Conservation (phyloP, 2,113 vertebrate genomes). For the Ptyas mucosa region DNA sequence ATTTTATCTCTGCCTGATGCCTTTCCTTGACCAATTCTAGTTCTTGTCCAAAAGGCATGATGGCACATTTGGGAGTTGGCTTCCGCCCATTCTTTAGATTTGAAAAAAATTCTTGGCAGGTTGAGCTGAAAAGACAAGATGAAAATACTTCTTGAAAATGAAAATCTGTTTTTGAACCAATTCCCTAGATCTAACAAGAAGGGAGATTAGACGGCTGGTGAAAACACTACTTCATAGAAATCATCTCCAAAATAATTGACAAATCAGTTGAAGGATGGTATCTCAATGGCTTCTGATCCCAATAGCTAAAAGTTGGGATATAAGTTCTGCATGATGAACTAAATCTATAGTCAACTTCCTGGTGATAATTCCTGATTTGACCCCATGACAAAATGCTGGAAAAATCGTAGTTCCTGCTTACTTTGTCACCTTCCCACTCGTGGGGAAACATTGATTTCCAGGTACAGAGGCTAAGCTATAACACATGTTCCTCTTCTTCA, state of each 20-base stretch:
- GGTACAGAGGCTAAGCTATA: background rate
- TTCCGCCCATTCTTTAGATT: slow-evolving; percentile 32
- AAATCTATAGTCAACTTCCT: background rate
- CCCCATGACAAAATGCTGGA: background rate
- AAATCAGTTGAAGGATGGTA: background rate
- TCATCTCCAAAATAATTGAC: background rate
- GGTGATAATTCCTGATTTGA: background rate
- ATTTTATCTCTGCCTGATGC: slow-evolving; percentile 25
- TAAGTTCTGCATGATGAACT: background rate
- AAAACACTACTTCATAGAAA: background rate
- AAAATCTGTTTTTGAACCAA: slow-evolving; percentile 54
- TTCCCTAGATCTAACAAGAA: slow-evolving; percentile 51
- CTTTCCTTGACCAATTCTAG: slow-evolving; percentile 18
- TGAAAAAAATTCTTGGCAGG: slow-evolving; percentile 54
- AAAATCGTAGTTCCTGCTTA: background rate
- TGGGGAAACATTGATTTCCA: background rate
- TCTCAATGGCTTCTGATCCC: background rate
- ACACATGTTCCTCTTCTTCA: background rate
- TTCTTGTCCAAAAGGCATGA: slow-evolving; percentile 50
- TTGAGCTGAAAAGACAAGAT: slow-evolving; percentile 43
- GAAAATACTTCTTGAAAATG: slow-evolving; percentile 37
- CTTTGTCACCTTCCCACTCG: background rate
- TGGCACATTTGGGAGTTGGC: slow-evolving; percentile 51
- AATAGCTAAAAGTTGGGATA: too few species aligned
- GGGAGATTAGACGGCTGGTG: background rate